These are phyloP conservation scores for Oligia strigilis DNA, from an alignment of 2,888 invertebrate species.

Conservation along the genomic window DNA sequence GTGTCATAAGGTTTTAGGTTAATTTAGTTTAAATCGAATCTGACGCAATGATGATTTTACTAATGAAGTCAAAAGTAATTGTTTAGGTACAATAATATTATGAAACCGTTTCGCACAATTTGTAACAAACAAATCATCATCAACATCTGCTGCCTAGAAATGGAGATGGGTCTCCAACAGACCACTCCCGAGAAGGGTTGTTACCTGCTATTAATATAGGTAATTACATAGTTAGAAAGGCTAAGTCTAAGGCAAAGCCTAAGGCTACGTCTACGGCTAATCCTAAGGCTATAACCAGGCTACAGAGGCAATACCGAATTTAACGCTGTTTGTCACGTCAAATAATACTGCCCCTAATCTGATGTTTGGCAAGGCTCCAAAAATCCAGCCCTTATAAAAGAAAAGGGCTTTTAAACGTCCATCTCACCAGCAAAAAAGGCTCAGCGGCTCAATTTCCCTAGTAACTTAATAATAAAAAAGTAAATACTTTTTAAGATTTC, in stretches of 20 bases:
- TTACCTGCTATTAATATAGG: background rate
- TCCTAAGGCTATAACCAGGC: background rate
- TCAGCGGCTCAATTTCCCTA: constrained; percentile 33
- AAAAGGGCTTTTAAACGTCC: constrained; percentile 23
- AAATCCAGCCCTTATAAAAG: constrained; percentile 9
- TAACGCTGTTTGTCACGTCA: background rate
- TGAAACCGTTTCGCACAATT: background rate
- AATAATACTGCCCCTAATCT: constrained; percentile 20
- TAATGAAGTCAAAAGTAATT: background rate
- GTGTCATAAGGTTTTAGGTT: background rate
- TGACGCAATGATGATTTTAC: background rate
- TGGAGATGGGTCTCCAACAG: background rate
- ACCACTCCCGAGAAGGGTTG: background rate
- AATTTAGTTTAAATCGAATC: background rate
- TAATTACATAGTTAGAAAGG: background rate
- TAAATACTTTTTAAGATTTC: constrained; percentile 53
- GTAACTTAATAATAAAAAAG: constrained; percentile 57
- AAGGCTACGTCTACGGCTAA: too few relatives aligned
- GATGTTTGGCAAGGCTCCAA: background rate
- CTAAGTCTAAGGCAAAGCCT: too few relatives aligned
- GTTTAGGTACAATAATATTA: background rate
- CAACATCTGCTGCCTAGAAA: background rate
- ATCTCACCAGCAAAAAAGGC: constrained; percentile 24
- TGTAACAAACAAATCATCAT: background rate
- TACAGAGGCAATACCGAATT: background rate